Evolutionary conservation across 2,888 invertebrate genomes (phyloP).

Genomic region (Phoenoteleia sp.): DNA sequence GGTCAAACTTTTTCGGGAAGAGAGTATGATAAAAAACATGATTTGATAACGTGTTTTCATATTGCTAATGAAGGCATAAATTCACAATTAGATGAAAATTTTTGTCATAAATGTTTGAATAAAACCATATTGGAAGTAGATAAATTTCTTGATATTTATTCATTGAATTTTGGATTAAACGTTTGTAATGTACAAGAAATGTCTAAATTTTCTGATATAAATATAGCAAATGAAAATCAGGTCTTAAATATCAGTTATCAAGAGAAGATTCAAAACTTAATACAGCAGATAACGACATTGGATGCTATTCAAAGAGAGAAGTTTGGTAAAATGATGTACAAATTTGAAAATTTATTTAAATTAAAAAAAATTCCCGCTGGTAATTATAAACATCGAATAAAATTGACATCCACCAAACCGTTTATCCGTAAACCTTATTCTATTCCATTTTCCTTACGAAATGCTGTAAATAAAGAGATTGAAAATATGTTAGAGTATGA

Average conservation of each 20-base stretch:
- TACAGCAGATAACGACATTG: neutral
- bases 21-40: too few relatives aligned
- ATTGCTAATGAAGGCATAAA: neutral
- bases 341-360: conserved; percentile 66
- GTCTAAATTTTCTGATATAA: too few relatives aligned
- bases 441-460: conserved; percentile 7
- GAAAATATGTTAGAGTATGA: conserved; percentile 74
- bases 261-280: neutral
- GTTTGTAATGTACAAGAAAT: neutral
- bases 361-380: conserved; percentile 65
- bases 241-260: neutral
- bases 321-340: neutral
- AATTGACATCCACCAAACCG: conserved; percentile 72
- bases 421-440: conserved; percentile 63
- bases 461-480: conserved; percentile 52
- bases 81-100: neutral
- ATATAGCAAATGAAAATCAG: neutral
- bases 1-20: too few relatives aligned
- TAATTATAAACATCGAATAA: conserved; percentile 75
- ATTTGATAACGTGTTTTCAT: neutral
- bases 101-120: neutral
- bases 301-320: neutral
- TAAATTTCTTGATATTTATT: neutral
- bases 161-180: neutral
- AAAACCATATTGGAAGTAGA: neutral